phyloP scores from a whole-genome alignment of 2,113 vertebrate species.

The Megalops atlanticus region DNA sequence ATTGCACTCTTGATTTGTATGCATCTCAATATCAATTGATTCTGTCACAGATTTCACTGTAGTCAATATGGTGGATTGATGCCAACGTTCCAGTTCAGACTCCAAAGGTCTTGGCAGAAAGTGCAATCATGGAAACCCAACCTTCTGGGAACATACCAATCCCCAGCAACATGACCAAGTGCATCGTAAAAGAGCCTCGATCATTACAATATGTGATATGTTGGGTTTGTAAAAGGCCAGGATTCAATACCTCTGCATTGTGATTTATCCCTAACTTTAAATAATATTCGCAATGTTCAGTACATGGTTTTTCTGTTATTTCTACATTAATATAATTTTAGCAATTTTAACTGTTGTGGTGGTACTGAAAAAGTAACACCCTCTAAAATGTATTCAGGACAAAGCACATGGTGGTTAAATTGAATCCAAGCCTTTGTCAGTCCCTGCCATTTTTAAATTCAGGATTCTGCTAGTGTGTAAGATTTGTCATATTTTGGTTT shows the following conservation, averaged over 20 bases:
- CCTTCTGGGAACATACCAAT: too few relatives aligned
- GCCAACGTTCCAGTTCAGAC: too few relatives aligned
- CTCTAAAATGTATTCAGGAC: not conserved
- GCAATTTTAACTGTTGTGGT: not conserved
- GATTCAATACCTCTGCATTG: not conserved
- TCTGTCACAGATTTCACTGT: too few relatives aligned
- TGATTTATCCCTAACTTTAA: not conserved
- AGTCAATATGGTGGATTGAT: too few relatives aligned
- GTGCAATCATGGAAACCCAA: too few relatives aligned
- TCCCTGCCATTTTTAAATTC: constrained; percentile 38
- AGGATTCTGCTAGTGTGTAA: constrained; percentile 65
- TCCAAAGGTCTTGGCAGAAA: too few relatives aligned
- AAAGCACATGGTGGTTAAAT: not conserved
- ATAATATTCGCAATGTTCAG: not conserved
- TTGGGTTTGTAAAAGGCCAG: too few relatives aligned
- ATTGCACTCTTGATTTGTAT: too few relatives aligned
- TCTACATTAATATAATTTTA: not conserved
- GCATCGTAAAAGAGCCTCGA: too few relatives aligned
- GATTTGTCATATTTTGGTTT: constrained; percentile 76
- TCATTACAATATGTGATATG: too few relatives aligned
- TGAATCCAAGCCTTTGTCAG: not conserved
- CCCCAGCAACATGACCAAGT: too few relatives aligned
- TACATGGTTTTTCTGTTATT: not conserved
- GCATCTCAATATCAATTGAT: too few relatives aligned
- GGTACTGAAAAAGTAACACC: not conserved